Base-by-base conservation (phyloP, 2,888 invertebrate species). In the Cosmia pyralina region DNA sequence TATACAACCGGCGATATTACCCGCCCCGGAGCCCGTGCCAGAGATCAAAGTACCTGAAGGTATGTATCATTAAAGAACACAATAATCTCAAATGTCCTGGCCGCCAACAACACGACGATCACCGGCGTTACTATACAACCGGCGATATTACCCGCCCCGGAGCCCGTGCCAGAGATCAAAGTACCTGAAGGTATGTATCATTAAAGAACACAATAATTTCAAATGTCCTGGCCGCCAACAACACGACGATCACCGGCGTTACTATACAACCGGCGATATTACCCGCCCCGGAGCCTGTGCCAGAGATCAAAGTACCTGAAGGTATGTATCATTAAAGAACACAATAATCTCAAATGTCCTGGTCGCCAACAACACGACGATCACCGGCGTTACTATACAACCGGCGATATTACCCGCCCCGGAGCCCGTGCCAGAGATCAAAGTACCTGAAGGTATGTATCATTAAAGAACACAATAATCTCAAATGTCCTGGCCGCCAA, bases 161-260 rank as follows among this genome's bases (percentile, higher is more conserved):
- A 87, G 4, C 88, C 86, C 0, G 52, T 83, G 0, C 91, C 92
- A 0, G 88, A 90, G 46, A 79, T 94, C 2, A 88, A 88, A 75
- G 87, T 94, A 22, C 53, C 53, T 53, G 53, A 53, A 53, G 53
- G 53, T 53, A 53, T 53, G 53, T 22, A 22, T 6, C 22, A 53
- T 13, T 13, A 0, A 95, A 96, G 63, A 95, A 95, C 86, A 94
- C 93, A 3, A 95, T 95, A 2, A 83, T 96, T 2, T 94, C 94
- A 0, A 95, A 94, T 70, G 87, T 95, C 0, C 87, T 96, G 0
- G 94, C 94, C 0, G 92, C 94, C 0, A 91, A 92, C 41, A 94
- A 91, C 74, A 90, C 92, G 0, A 86, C 82, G 34, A 34, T 34
- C 34, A 34, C 34, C 34, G 87, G 87, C 0, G 0, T 88, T 85